These are phyloP conservation scores for Phlogophora meticulosa DNA, from an alignment of 2,888 invertebrate genomes.

Conservation along the genomic window DNA sequence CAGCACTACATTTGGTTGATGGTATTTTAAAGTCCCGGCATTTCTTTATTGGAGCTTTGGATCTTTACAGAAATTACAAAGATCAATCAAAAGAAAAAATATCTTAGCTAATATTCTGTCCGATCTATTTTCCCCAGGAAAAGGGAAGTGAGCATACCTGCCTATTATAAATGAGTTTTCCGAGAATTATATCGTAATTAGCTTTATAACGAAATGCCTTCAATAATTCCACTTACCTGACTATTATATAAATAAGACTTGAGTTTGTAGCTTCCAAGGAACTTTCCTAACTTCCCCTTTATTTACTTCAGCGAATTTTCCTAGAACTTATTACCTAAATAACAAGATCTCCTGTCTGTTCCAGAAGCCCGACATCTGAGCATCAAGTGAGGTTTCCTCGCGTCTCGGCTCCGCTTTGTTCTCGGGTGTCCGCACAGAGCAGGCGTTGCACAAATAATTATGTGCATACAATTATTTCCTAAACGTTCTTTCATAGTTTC, in stretches of 20 bases:
- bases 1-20: too few species aligned
- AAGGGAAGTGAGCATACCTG: background rate
- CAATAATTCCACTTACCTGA: constrained; percentile 15
- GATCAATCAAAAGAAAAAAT: background rate
- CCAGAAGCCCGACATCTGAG: constrained; percentile 66
- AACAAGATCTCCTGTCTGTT: constrained; percentile 62
- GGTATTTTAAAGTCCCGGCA: too few species aligned
- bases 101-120: background rate
- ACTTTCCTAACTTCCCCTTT: background rate
- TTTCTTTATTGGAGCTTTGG: too few species aligned
- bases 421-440: constrained; percentile 84
- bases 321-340: background rate
- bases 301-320: constrained; percentile 9
- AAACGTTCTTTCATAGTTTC: constrained; percentile 77
- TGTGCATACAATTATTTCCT: constrained; percentile 90
- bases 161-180: constrained; percentile 6
- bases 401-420: constrained; percentile 78
- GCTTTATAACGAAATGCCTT: constrained; percentile 14
- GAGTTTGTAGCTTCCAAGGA: constrained; percentile 26
- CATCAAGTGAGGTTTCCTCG: constrained; percentile 67
- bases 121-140: background rate
- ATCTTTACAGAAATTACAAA: too few species aligned
- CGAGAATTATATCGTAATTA: constrained; percentile 8
- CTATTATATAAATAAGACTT: constrained; percentile 22
- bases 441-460: constrained; percentile 88